Percentiles rank a stretch among this genome's conserved stretches.
Conservation (phyloP, 92 coral and sea anemone species). For the Epizoanthus rinbou region DNA sequence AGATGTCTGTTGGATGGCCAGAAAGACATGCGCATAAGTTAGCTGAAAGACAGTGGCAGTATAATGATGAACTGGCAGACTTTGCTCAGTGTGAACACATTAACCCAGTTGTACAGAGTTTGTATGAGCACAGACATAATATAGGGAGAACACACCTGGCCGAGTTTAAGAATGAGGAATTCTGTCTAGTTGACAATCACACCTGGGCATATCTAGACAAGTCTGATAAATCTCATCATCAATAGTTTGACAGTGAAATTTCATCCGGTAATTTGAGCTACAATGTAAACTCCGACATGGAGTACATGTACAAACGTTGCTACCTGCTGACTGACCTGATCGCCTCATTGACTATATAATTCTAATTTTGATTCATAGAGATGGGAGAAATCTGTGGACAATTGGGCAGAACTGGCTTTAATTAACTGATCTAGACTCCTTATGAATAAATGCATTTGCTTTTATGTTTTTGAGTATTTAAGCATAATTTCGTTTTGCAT, state of each 20-base stretch:
- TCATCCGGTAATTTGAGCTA: too few species aligned
- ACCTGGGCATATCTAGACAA: conserved; percentile 24
- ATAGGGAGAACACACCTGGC: not conserved
- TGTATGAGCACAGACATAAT: conserved; percentile 42
- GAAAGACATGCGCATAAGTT: conserved; percentile 70
- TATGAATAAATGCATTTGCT: too few species aligned
- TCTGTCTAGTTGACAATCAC: conserved; percentile 20
- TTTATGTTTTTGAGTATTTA: too few species aligned
- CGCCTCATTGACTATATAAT: too few species aligned
- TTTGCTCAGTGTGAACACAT: conserved; percentile 64
- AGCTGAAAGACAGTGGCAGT: conserved; percentile 65
- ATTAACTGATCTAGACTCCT: too few species aligned
- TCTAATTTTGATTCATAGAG: too few species aligned
- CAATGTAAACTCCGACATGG: too few species aligned
- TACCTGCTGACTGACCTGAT: too few species aligned
- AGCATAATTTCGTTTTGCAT: too few species aligned
- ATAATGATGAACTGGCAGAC: conserved; percentile 63
- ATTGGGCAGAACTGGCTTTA: too few species aligned
- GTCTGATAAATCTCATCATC: not conserved
- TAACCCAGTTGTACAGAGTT: conserved; percentile 51
- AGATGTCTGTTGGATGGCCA: conserved; percentile 57
- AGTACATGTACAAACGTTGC: too few species aligned
- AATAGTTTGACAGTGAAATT: not conserved
- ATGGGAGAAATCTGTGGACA: too few species aligned
- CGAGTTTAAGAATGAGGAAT: conserved; percentile 25